phyloP scores from a whole-genome alignment of 2,888 invertebrate genomes.

The Barypeithes pellucidus region DNA sequence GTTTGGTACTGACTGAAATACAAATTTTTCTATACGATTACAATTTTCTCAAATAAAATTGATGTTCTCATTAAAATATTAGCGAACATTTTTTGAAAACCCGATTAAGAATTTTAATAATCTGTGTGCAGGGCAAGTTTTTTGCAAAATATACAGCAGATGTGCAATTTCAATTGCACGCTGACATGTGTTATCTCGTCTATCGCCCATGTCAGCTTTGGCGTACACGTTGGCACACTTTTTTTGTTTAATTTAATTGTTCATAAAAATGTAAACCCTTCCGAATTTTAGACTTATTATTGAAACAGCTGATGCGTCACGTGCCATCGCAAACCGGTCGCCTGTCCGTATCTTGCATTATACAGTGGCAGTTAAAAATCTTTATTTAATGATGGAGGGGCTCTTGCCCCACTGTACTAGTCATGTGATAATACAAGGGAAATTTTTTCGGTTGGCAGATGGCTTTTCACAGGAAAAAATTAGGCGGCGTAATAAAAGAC shows the following conservation, averaged over 20 bases:
- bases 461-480: constrained; percentile 50
- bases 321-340: constrained; percentile 46
- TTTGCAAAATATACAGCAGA: background rate
- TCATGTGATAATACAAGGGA: constrained; percentile 39
- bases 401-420: constrained; percentile 24
- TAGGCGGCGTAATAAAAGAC: constrained; percentile 6
- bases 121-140: too few relatives aligned
- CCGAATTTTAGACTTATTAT: constrained; percentile 11
- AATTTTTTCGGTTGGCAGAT: constrained; percentile 46
- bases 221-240: constrained; percentile 32
- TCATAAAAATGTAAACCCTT: constrained; percentile 39
- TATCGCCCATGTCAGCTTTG: background rate
- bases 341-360: constrained; percentile 28
- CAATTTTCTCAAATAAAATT: too few relatives aligned
- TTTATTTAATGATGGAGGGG: constrained; percentile 46
- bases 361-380: constrained; percentile 48
- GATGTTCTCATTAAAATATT: too few relatives aligned
- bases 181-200: background rate
- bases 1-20: too few relatives aligned
- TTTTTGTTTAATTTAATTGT: constrained; percentile 39
- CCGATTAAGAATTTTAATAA: too few relatives aligned
- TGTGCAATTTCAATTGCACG: background rate
- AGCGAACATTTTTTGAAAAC: too few relatives aligned
- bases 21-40: too few relatives aligned
- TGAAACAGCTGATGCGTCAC: constrained; percentile 50